A percentile compares a stretch with the other conserved stretches of the same genome.
These are phyloP conservation scores for Aporophyla lueneburgensis DNA, from an alignment of 2,888 invertebrate species.

Conservation along the genomic window DNA sequence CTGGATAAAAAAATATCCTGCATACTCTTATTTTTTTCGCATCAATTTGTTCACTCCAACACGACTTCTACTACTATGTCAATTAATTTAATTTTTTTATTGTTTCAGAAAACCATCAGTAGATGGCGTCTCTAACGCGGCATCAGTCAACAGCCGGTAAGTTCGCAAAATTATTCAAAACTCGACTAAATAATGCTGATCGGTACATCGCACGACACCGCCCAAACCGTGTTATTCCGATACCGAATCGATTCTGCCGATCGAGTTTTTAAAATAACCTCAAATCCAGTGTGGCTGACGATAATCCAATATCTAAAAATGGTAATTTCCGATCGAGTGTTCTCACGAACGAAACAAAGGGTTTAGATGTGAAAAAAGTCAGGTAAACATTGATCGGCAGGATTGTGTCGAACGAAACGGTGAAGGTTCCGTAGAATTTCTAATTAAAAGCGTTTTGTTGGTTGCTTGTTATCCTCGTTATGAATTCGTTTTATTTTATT, in stretches of 20 bases:
- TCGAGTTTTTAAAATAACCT: constrained; percentile 79
- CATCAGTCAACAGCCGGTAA: constrained; percentile 97
- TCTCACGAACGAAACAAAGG: constrained; percentile 88
- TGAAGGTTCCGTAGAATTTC: constrained; percentile 56
- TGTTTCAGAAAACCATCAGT: constrained; percentile 96
- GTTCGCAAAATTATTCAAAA: constrained; percentile 80
- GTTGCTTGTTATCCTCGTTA: not conserved
- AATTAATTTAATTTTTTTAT: constrained; percentile 65
- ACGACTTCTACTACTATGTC: not conserved
- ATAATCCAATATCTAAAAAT: constrained; percentile 90
- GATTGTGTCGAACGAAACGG: constrained; percentile 11
- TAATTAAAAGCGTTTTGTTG: not conserved
- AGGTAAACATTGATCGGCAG: constrained; percentile 75
- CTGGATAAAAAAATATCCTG: too few species aligned
- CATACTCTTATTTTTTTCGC: not conserved
- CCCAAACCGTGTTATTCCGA: constrained; percentile 83
- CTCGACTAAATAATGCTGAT: constrained; percentile 59
- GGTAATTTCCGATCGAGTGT: constrained; percentile 87
- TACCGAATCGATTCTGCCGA: constrained; percentile 76
- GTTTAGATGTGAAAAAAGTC: constrained; percentile 82
- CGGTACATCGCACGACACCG: constrained; percentile 67
- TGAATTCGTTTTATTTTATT: not conserved
- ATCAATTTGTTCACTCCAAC: not conserved
- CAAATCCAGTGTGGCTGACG: constrained; percentile 74
- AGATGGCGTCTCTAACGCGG: constrained; percentile 96